Conservation (phyloP, 2,888 invertebrate genomes). For the Macaria liturata region DNA sequence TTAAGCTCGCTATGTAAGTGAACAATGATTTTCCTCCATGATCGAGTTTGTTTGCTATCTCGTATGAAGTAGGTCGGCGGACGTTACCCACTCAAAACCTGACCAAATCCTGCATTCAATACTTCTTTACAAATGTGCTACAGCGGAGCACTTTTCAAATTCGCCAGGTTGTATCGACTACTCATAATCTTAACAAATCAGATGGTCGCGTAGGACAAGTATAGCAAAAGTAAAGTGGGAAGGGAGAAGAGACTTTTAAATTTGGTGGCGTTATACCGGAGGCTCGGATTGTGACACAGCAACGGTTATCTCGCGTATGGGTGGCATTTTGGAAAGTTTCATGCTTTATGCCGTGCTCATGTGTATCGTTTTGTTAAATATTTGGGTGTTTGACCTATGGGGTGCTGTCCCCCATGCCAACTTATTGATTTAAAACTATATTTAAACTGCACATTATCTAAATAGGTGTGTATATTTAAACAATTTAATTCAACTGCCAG, state of each 20-base stretch:
- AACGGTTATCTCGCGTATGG: slow-evolving; percentile 34
- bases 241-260: slow-evolving; percentile 45
- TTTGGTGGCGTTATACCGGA: slow-evolving; percentile 40
- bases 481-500: no score
- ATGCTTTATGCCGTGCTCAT: slow-evolving; percentile 4
- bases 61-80: slow-evolving; percentile 77
- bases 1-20: no score
- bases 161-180: slow-evolving; percentile 38
- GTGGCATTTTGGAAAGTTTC: slow-evolving; percentile 43
- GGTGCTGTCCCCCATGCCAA: no score
- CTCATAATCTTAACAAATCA: slow-evolving; percentile 35
- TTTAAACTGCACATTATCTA: no score
- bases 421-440: no score
- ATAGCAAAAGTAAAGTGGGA: slow-evolving; percentile 36
- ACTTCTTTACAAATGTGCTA: neutral
- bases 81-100: slow-evolving; percentile 55
- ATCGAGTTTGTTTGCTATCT: slow-evolving; percentile 64
- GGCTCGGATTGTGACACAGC: slow-evolving; percentile 29
- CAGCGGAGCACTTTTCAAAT: neutral
- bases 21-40: slow-evolving; percentile 17
- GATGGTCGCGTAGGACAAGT: slow-evolving; percentile 48
- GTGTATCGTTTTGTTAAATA: slow-evolving; percentile 12
- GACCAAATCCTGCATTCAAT: neutral
- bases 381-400: neutral
- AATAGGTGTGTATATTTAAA: no score